Conservation (phyloP, 2,113 vertebrate species). For the Platysternon megacephalum region DNA sequence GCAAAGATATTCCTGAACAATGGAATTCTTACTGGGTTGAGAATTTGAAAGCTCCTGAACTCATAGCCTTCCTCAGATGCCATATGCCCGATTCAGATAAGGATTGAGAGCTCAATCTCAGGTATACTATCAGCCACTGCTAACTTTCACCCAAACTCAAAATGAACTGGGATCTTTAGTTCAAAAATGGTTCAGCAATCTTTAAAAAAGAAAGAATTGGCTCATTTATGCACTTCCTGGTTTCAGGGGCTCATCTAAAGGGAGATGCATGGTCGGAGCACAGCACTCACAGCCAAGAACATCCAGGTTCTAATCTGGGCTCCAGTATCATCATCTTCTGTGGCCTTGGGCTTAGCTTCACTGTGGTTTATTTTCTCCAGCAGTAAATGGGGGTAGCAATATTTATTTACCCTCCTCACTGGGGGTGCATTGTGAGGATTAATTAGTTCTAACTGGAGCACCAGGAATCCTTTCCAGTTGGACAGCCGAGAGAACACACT, state of each 20-base stretch:
- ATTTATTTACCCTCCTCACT: background rate
- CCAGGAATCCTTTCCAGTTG: background rate
- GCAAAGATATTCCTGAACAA: background rate
- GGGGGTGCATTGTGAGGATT: background rate
- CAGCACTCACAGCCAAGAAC: background rate
- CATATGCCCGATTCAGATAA: background rate
- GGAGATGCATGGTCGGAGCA: too few relatives aligned
- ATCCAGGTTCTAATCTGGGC: background rate
- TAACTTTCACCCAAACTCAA: background rate
- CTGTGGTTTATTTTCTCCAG: background rate
- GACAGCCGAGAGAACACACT: rapidly evolving
- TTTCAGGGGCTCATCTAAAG: background rate
- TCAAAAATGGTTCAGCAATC: background rate
- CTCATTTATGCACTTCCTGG: background rate
- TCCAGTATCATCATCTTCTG: background rate
- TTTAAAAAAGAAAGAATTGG: background rate
- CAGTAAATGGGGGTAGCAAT: background rate
- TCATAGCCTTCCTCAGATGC: background rate
- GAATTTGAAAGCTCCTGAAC: background rate
- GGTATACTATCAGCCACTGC: background rate
- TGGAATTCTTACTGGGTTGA: background rate
- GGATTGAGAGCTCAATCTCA: background rate
- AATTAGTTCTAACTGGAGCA: background rate
- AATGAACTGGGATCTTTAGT: background rate
- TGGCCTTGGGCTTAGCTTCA: background rate